Percentiles rank a stretch among this genome's conserved stretches.
Conservation (phyloP, 2,113 vertebrate genomes). For the Lamprologus callipterus region DNA sequence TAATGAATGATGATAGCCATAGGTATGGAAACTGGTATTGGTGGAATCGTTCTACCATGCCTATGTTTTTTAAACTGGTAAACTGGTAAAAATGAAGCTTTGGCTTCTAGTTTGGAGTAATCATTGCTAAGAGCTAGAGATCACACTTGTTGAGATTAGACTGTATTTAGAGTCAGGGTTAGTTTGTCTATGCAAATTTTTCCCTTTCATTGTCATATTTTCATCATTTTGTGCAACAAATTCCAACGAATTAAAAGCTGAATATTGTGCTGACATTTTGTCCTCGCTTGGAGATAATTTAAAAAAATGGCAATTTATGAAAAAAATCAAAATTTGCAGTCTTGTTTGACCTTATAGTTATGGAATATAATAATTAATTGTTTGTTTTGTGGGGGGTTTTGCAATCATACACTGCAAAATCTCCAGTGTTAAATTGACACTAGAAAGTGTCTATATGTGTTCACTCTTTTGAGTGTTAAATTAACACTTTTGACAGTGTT, state of each 20-base stretch:
- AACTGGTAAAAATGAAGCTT: neutral
- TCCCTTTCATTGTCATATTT: neutral
- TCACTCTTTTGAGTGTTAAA: accelerated
- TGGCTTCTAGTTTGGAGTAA: neutral
- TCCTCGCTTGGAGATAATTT: accelerated
- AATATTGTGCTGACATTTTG: neutral
- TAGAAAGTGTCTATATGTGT: neutral
- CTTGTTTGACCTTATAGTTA: neutral
- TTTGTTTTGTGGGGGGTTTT: accelerated
- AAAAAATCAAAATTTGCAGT: accelerated
- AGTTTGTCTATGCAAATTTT: neutral
- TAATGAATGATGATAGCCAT: neutral
- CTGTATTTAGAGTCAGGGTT: accelerated
- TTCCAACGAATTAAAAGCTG: neutral
- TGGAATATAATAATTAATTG: neutral
- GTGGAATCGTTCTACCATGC: accelerated
- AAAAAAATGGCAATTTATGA: accelerated
- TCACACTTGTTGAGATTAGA: neutral
- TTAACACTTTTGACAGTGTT: neutral
- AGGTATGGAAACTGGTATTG: neutral
- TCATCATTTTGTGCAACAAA: neutral
- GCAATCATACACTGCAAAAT: neutral
- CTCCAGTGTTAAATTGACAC: neutral
- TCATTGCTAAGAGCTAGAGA: accelerated
- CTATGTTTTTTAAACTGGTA: neutral